phyloP scores from a whole-genome alignment of 2,113 vertebrate genomes.

The Solenodon paradoxus region DNA sequence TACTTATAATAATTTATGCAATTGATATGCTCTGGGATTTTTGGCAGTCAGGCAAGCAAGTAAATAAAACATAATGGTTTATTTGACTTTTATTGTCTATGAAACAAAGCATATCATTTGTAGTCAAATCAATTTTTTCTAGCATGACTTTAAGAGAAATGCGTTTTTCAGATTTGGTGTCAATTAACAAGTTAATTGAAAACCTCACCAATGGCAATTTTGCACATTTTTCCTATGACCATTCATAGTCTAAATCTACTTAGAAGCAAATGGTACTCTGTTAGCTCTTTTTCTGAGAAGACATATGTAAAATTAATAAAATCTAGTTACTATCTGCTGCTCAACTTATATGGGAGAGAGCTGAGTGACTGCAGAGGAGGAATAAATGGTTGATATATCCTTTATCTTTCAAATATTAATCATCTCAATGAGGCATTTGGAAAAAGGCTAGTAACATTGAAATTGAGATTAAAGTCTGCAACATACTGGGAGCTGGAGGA shows the following conservation, averaged over 20 bases:
- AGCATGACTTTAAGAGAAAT: slow-evolving; percentile 6
- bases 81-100: not conserved
- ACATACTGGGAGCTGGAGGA: not conserved
- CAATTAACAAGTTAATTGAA: slow-evolving; percentile 42
- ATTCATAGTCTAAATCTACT: slow-evolving; percentile 51
- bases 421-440: not conserved
- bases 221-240: slow-evolving; percentile 14
- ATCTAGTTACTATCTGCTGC: not conserved
- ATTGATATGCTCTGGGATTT: not conserved
- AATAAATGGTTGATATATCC: not conserved
- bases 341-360: not conserved
- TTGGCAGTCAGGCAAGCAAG: not conserved
- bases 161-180: slow-evolving; percentile 40
- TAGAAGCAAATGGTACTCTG: slow-evolving; percentile 32
- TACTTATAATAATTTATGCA: not conserved
- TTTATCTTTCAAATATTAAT: slow-evolving; percentile 13
- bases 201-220: slow-evolving; percentile 51
- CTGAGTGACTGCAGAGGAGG: not conserved
- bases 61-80: not conserved
- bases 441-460: not conserved
- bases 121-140: not conserved
- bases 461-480: slow-evolving; percentile 16
- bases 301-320: slow-evolving; percentile 43
- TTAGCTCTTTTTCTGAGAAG: slow-evolving; percentile 45
- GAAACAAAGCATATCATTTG: slow-evolving; percentile 7